Base-by-base conservation (phyloP, 2,888 invertebrate species). In the Megalurothrips usitatus region DNA sequence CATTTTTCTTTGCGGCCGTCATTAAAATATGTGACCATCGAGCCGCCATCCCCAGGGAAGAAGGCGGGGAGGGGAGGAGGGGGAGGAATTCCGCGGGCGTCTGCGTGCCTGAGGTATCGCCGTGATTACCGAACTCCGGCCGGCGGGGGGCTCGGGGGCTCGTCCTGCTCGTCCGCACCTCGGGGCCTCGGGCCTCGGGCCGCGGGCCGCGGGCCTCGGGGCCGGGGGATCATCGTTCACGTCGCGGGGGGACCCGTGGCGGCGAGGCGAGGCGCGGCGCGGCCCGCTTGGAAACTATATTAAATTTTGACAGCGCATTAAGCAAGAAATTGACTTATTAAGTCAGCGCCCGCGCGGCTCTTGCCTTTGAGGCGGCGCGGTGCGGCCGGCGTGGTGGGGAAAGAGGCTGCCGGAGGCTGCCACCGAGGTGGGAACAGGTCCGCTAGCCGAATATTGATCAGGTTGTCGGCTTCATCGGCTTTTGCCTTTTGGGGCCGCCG, bases 281-380 rank as follows among this genome's bases (percentile, higher is more conserved):
- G 23, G 68, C 68, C 6, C 34, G 68, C 68, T n/a, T 26, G 23
- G 68, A 75, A 75, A 75, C 68, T 75, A 75, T 75, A 75, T 75
- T 75, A 75, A 75, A 75, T 75, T 75, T 75, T 75, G 68, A 75
- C 68, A 75, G 68, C 68, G 68, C 68, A 75, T 75, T 75, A 75
- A 75, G 68, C 23, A 75, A 75, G 68, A 23, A 75, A 75, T 75
- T 75, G 68, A 75, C 68, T 75, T 75, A 75, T 75, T 75, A 75
- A 75, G 58, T 43, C 34, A 43, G 58, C 58, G 58, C n/a, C 14
- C 58, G 68, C 68, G 68, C 34, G 34, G 34, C 34, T 43, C 34
- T 43, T 43, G 58, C 58, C 68, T 75, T 75, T 75, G 68, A 75
- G 68, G 68, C 23, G 68, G 68, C 23, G 23, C n/a, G 68, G 68